Conservation (phyloP, 2,888 invertebrate species). For the Drosophila infuscata region DNA sequence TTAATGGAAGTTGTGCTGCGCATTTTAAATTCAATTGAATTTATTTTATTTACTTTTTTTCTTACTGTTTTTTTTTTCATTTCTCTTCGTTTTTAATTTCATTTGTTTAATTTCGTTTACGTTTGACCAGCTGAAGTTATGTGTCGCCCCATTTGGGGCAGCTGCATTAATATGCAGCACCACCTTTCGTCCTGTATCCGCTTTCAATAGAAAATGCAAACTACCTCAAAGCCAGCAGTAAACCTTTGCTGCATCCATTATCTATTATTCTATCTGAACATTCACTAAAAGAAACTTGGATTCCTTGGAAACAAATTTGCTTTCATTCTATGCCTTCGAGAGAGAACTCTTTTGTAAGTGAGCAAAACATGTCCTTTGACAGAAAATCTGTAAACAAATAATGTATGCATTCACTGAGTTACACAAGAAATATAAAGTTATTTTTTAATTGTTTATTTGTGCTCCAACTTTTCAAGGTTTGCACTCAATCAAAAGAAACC, state of each 20-base stretch:
- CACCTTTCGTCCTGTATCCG: slow-evolving; percentile 3
- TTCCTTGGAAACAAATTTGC: not conserved
- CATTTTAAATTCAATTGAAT: slow-evolving; percentile 54
- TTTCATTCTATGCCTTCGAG: not conserved
- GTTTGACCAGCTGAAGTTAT: slow-evolving; percentile 6
- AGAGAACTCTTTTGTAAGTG: not conserved
- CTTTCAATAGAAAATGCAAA: slow-evolving; percentile 3
- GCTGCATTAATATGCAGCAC: slow-evolving; percentile 44
- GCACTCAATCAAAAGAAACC: not conserved
- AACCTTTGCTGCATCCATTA: not conserved
- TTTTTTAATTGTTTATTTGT: not conserved
- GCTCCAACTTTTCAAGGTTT: not conserved
- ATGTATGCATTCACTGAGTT: not conserved
- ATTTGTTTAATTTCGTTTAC: slow-evolving; percentile 45
- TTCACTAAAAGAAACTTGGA: not conserved
- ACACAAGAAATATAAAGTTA: not conserved
- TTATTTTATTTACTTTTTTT: slow-evolving; percentile 23
- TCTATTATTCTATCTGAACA: not conserved
- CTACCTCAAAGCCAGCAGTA: not conserved
- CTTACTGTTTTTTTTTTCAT: slow-evolving; percentile 8
- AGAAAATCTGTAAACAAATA: not conserved
- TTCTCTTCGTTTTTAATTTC: slow-evolving; percentile 39
- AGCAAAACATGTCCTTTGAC: not conserved
- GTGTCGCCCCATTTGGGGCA: not conserved
- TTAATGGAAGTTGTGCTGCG: slow-evolving; percentile 72